Percentiles rank a stretch among this genome's conserved stretches.
Evolutionary conservation across 2,113 vertebrate genomes (phyloP).

Genomic region (Silurus glanis): DNA sequence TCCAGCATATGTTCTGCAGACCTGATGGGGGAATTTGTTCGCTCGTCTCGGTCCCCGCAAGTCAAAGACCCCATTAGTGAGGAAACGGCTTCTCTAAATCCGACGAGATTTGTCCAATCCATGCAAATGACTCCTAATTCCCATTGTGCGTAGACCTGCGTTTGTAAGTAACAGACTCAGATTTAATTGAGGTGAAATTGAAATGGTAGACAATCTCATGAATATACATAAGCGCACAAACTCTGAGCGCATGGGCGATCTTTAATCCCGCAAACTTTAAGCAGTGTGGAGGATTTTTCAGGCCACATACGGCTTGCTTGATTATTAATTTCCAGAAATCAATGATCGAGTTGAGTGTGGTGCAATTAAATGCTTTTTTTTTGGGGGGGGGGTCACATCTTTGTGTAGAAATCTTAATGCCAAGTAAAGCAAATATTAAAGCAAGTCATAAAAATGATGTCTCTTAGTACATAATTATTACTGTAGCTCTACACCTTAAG

Average conservation of each 20-base stretch:
- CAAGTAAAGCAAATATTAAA: neutral
- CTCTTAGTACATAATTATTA: neutral
- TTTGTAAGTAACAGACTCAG: constrained; percentile 51
- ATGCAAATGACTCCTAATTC: constrained; percentile 63
- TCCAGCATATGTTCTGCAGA: constrained; percentile 68
- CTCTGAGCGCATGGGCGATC: neutral
- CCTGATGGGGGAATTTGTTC: constrained; percentile 62
- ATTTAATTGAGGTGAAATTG: constrained; percentile 58
- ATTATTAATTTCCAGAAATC: constrained; percentile 37
- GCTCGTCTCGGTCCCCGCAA: constrained; percentile 69
- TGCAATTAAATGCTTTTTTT: neutral
- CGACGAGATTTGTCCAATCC: constrained; percentile 67
- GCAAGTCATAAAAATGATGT: neutral
- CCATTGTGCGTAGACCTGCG: constrained; percentile 49
- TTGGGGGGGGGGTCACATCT: too few species aligned
- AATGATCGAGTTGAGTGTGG: neutral
- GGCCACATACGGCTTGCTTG: neutral
- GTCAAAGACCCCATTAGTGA: constrained; percentile 73
- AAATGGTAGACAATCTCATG: constrained; percentile 58
- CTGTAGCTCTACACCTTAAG: neutral
- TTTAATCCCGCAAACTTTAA: constrained; percentile 37
- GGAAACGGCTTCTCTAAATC: constrained; percentile 67
- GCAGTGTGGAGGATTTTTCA: constrained; percentile 28
- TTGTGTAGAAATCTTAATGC: neutral
- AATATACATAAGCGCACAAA: constrained; percentile 48